phyloP scores from a whole-genome alignment of 2,113 vertebrate species.

The Baryphthengus martii region DNA sequence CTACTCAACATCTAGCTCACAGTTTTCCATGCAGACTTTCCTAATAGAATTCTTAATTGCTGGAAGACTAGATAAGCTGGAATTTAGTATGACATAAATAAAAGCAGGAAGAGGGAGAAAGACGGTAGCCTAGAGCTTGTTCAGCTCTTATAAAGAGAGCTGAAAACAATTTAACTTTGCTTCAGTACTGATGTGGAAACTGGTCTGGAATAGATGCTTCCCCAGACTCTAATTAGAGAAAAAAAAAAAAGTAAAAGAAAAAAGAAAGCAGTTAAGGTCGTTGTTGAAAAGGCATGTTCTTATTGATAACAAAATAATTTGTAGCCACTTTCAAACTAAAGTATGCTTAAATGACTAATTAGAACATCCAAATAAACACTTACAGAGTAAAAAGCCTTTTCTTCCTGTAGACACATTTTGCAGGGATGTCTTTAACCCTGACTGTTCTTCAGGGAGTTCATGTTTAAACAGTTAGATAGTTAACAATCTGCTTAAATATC shows the following conservation, averaged over 20 bases:
- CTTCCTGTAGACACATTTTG: background rate
- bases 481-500: slow-evolving; percentile 3
- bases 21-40: background rate
- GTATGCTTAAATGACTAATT: slow-evolving; percentile 19
- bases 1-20: background rate
- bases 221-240: slow-evolving; percentile 3
- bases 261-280: background rate
- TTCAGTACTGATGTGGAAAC: background rate
- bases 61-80: background rate
- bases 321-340: background rate
- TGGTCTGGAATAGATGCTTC: background rate
- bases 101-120: background rate
- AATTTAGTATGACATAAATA: background rate
- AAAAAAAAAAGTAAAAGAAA: slow-evolving; percentile 21
- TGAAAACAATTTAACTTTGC: background rate
- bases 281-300: background rate
- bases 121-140: background rate
- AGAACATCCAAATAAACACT: slow-evolving; percentile 35
- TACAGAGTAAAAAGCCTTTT: background rate
- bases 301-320: slow-evolving; percentile 21
- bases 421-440: background rate
- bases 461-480: slow-evolving; percentile 35
- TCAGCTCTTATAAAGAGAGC: background rate
- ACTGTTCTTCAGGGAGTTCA: background rate
- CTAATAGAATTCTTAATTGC: background rate